Base-by-base conservation (phyloP, 1,140 invertebrate genomes). In the Agrypnia vestita region DNA sequence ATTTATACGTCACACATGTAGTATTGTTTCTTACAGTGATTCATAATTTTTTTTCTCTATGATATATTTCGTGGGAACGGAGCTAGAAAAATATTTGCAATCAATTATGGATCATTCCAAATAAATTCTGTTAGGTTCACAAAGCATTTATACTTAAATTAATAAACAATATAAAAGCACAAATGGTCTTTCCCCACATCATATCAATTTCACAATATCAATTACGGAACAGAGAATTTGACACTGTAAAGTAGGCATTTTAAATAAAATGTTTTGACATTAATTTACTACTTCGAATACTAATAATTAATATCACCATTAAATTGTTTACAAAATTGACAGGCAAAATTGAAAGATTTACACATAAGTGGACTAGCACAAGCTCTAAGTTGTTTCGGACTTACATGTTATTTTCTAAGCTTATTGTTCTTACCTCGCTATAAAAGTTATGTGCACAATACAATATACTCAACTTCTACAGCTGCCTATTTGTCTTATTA, bases 291-390 rank as follows among this genome's bases (percentile, higher is more conserved):
- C 43, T 67, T 44, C 62, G 71, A 69, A 53, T 59, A 78, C 76
- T 78, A 78, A 78, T 53, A 78, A 78, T 71, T 78, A 78, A 78
- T 78, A 78, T 78, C 76, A 78, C 76, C 35, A 43, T 78, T 19
- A 64, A 19, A 56, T 67, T 76, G 75, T 64, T 55, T 46, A 76
- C 43, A 74, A 76, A 67, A 77, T 67, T 77, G 59, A 77, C 76
- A 25, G 61, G 62, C 61, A 76, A 77, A 77, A 77, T 77, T 67
- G 76, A 74, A 21, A 51, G 21, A 17, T 59, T 55, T 46, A 75
- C n/a, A 55, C 12, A 55, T 62, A 61, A 76, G 62, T 76, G 76
- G 62, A 69, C 62, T 55, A 69, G 76, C 76, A 77, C 76, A 77
- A 77, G 76, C 76, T 77, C 61, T 69, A 77, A 69, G 47, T 67